Evolutionary conservation across 2,113 vertebrate species (phyloP).

Genomic region (Ellobius talpinus): DNA sequence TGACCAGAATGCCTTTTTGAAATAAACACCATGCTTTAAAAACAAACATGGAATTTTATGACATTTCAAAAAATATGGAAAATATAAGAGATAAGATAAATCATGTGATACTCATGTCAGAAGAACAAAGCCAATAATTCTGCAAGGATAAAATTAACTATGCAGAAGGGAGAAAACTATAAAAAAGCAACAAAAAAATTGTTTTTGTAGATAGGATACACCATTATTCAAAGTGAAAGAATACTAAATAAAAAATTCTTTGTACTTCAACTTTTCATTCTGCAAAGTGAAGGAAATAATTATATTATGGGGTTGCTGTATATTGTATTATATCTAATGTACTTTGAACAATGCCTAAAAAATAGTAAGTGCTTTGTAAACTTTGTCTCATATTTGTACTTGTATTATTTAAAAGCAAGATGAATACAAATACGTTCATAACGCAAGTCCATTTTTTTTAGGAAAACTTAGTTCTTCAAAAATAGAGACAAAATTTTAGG

Average conservation of each 20-base stretch:
- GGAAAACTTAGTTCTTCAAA: not conserved
- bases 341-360: not conserved
- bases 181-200: not conserved
- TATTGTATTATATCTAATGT: not conserved
- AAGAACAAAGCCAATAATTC: not conserved
- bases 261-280: not conserved
- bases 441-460: not conserved
- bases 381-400: not conserved
- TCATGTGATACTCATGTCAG: not conserved
- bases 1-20: not conserved
- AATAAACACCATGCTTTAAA: not conserved
- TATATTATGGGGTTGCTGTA: not conserved
- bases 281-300: not conserved
- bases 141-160: not conserved
- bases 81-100: not conserved
- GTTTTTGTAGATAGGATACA: not conserved
- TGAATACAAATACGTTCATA: not conserved
- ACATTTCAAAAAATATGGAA: conserved; percentile 5
- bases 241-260: not conserved
- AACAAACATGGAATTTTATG: not conserved
- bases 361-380: not conserved
- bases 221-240: not conserved
- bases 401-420: not conserved
- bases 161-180: not conserved
- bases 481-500: not conserved